phyloP scores from a whole-genome alignment of 2,797 vertebrate genomes.

The Scleropages formosus region DNA sequence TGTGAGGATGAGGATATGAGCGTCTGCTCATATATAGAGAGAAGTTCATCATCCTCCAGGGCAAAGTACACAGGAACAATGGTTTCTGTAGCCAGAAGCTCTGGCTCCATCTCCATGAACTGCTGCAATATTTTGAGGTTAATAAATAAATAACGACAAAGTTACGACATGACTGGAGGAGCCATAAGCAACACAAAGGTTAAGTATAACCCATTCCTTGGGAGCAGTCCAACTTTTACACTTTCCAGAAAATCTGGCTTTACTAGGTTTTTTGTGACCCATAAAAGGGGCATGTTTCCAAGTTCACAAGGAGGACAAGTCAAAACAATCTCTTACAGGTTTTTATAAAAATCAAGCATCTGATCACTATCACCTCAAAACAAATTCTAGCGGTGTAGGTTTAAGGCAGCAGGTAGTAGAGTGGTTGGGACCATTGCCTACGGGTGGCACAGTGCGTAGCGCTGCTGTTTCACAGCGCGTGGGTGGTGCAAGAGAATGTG shows the following conservation, averaged over 20 bases:
- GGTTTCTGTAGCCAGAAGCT: conserved; percentile 95
- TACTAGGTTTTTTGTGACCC: neutral
- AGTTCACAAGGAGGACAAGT: too few relatives aligned
- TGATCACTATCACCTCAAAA: too few relatives aligned
- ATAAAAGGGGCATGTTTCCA: too few relatives aligned
- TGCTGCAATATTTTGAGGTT: conserved; percentile 68
- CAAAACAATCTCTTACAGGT: too few relatives aligned
- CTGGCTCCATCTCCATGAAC: conserved; percentile 97
- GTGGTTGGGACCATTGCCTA: too few relatives aligned
- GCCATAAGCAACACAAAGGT: neutral
- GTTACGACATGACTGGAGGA: neutral
- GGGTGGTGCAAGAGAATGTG: too few relatives aligned
- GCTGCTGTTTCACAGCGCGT: too few relatives aligned
- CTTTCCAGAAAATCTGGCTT: neutral
- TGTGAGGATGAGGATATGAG: conserved; percentile 87
- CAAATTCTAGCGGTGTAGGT: too few relatives aligned
- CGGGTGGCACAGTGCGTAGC: too few relatives aligned
- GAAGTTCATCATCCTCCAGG: conserved; percentile 88
- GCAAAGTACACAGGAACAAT: conserved; percentile 95
- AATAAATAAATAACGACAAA: conserved; percentile 1
- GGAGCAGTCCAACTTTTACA: neutral
- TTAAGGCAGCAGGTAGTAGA: too few relatives aligned
- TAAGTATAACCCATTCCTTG: neutral
- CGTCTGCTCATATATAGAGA: conserved; percentile 94
- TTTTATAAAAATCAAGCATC: too few relatives aligned